These are phyloP conservation scores for Tragelaphus eurycerus DNA, from an alignment of 2,797 vertebrate species.

Conservation along the genomic window DNA sequence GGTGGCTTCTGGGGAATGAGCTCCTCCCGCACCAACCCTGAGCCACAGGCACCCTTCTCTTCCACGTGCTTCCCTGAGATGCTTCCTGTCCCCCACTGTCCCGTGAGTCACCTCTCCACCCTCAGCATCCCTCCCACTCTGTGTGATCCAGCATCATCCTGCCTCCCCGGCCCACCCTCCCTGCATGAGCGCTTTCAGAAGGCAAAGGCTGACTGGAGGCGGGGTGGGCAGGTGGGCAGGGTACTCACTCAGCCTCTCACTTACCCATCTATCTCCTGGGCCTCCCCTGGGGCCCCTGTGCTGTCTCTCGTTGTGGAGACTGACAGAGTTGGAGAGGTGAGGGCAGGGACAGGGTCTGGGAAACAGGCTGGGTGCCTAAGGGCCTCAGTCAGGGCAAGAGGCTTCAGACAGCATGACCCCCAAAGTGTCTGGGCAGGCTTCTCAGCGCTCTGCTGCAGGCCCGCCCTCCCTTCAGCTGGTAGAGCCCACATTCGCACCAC, in stretches of 20 bases:
- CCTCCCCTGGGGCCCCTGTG: not conserved
- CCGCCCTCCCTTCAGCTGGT: not conserved
- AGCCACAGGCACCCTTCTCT: not conserved
- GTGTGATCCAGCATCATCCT: not conserved
- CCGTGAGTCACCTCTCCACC: conserved; percentile 52
- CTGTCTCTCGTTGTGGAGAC: not conserved
- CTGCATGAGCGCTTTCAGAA: not conserved
- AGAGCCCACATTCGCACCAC: too few relatives aligned
- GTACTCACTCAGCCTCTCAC: not conserved
- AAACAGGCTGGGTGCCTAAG: not conserved
- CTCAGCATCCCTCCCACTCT: not conserved
- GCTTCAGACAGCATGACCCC: not conserved
- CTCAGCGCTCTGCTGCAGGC: accelerated
- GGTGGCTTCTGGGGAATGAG: not conserved
- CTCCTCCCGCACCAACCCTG: not conserved
- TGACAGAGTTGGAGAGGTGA: not conserved
- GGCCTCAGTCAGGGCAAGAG: not conserved
- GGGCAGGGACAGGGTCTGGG: not conserved
- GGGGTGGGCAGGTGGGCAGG: not conserved
- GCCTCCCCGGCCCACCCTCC: not conserved
- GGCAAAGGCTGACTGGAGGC: not conserved
- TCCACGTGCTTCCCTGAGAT: not conserved
- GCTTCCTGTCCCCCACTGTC: not conserved
- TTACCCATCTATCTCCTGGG: not conserved
- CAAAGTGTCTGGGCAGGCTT: not conserved